Conservation (phyloP, 2,888 invertebrate species). For the Sturmia bella region DNA sequence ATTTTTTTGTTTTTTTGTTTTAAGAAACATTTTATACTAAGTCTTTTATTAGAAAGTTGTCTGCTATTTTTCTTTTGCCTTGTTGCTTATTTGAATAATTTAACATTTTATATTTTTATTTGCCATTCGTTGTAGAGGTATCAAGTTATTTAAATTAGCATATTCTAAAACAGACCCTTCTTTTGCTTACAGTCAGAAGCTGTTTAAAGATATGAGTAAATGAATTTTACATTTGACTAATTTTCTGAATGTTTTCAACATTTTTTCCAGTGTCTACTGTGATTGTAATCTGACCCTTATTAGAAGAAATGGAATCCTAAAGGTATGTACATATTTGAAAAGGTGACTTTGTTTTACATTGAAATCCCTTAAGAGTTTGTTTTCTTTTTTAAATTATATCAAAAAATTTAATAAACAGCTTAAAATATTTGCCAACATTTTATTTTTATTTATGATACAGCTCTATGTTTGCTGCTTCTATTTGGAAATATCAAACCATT, state of each 20-base stretch:
- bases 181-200: not conserved
- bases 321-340: slow-evolving; percentile 39
- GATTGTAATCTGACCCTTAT: slow-evolving; percentile 57
- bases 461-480: not conserved
- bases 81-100: slow-evolving; percentile 37
- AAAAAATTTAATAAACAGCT: too few relatives aligned
- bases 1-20: slow-evolving; percentile 38
- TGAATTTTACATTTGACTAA: slow-evolving; percentile 58
- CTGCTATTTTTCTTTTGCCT: not conserved
- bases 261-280: slow-evolving; percentile 30
- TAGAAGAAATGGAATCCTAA: slow-evolving; percentile 13
- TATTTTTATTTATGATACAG: too few relatives aligned
- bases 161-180: slow-evolving; percentile 51
- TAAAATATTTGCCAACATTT: too few relatives aligned
- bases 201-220: not conserved
- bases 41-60: slow-evolving; percentile 12
- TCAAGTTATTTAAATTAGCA: slow-evolving; percentile 54
- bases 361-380: not conserved
- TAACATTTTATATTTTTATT: slow-evolving; percentile 36
- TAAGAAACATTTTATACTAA: not conserved
- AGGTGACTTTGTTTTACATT: not conserved
- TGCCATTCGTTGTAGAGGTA: slow-evolving; percentile 17
- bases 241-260: slow-evolving; percentile 33
- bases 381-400: not conserved
- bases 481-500: not conserved